Percentiles rank a stretch among this genome's conserved stretches.
These are phyloP conservation scores for Lophura nycthemera DNA, from an alignment of 2,113 vertebrate species.

Conservation along the genomic window DNA sequence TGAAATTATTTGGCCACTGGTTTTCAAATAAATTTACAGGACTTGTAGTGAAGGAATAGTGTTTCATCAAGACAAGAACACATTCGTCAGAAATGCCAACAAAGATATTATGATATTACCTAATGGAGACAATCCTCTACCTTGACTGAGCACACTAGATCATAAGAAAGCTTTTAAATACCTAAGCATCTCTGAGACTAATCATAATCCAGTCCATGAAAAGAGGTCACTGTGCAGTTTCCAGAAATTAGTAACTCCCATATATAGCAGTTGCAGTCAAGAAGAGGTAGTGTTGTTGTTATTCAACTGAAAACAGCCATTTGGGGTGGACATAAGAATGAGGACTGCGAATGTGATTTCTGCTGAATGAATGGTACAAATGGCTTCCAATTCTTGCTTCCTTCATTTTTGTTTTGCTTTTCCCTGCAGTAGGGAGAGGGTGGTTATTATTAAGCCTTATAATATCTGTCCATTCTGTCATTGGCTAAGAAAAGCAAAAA, in stretches of 20 bases:
- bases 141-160: not conserved
- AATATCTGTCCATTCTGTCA: not conserved
- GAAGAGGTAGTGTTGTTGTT: not conserved
- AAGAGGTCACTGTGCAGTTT: not conserved
- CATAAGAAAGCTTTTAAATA: not conserved
- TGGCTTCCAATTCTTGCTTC: not conserved
- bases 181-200: not conserved
- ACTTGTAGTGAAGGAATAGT: not conserved
- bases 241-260: not conserved
- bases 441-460: conserved; percentile 1
- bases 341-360: not conserved
- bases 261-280: not conserved
- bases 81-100: not conserved
- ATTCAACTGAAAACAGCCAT: not conserved
- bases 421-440: not conserved
- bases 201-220: not conserved
- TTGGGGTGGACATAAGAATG: not conserved
- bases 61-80: not conserved
- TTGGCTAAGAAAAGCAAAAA: not conserved
- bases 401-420: not conserved
- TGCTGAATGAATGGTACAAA: not conserved
- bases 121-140: not conserved
- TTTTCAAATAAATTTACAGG: not conserved
- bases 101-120: not conserved
- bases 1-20: not conserved